A percentile compares a stretch with the other conserved stretches of the same genome.
Conservation (phyloP, 1,140 invertebrate species). For the Drosophila orena region DNA sequence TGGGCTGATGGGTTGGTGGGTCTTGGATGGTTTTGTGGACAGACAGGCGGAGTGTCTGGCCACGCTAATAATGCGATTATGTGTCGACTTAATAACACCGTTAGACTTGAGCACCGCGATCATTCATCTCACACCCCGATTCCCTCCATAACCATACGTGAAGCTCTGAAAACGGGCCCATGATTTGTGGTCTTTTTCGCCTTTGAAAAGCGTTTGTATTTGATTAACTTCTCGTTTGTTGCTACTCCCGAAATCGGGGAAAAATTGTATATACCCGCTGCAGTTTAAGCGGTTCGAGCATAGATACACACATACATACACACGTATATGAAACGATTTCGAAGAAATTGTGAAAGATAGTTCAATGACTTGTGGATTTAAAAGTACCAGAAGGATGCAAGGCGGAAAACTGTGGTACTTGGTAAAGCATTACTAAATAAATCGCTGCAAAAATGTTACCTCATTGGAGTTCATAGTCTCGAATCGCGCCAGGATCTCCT, state of each 20-base stretch:
- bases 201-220: constrained; percentile 5
- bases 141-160: neutral
- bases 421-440: too few species aligned
- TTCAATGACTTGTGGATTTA: too few species aligned
- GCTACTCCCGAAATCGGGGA: neutral
- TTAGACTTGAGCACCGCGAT: constrained; percentile 24
- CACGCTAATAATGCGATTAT: constrained; percentile 78
- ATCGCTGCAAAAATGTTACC: constrained; percentile 34
- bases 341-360: too few species aligned
- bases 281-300: neutral
- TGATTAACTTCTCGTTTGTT: constrained; percentile 5
- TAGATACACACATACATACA: too few species aligned
- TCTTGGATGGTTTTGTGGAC: too few species aligned
- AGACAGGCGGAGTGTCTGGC: constrained; percentile 2
- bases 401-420: too few species aligned
- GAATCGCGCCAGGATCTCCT: constrained; percentile 91
- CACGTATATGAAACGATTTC: neutral
- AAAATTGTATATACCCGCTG: neutral
- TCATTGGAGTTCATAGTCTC: constrained; percentile 88
- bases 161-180: neutral
- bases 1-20: constrained; percentile 20
- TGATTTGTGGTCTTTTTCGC: constrained; percentile 1
- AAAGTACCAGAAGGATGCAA: too few species aligned
- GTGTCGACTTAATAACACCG: constrained; percentile 68
- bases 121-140: constrained; percentile 1